Conservation (phyloP, 2,797 vertebrate genomes). For the Cryptoblepharus egeriae region DNA sequence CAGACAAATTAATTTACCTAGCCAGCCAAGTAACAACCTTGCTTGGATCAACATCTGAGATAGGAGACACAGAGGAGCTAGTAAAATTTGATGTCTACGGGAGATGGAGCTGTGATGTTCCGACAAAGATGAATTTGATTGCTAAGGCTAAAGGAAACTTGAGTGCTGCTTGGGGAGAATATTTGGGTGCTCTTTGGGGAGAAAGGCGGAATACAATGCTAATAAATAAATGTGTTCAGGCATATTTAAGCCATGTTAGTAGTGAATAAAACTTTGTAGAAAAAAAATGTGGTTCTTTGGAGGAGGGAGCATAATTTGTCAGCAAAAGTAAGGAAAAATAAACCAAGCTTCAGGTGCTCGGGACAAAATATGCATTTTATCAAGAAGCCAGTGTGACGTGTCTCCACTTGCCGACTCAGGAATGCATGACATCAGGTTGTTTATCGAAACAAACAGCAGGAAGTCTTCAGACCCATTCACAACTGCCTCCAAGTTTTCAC, state of each 20-base stretch:
- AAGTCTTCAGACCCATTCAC: constrained; percentile 71
- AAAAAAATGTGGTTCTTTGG: background rate
- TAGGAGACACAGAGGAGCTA: background rate
- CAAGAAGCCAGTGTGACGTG: constrained; percentile 6
- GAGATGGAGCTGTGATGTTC: background rate
- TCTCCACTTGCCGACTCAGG: constrained; percentile 40
- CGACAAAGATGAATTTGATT: background rate
- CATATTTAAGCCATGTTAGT: too few relatives aligned
- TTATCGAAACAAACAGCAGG: constrained; percentile 60
- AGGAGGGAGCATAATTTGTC: background rate
- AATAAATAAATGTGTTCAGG: too few relatives aligned
- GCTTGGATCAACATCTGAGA: background rate
- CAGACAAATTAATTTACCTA: background rate
- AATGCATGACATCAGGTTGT: constrained; percentile 44
- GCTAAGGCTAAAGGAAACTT: background rate
- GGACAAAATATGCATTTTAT: constrained; percentile 4
- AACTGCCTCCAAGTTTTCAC: constrained; percentile 69
- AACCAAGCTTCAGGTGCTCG: background rate
- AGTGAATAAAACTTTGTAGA: background rate
- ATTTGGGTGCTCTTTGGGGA: too few relatives aligned
- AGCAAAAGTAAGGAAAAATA: background rate
- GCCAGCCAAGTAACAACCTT: background rate
- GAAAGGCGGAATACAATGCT: too few relatives aligned
- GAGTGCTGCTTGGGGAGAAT: too few relatives aligned
- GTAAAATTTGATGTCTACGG: too few relatives aligned